Evolutionary conservation across 2,797 vertebrate species (phyloP).

Genomic region (Chelonia mydas): DNA sequence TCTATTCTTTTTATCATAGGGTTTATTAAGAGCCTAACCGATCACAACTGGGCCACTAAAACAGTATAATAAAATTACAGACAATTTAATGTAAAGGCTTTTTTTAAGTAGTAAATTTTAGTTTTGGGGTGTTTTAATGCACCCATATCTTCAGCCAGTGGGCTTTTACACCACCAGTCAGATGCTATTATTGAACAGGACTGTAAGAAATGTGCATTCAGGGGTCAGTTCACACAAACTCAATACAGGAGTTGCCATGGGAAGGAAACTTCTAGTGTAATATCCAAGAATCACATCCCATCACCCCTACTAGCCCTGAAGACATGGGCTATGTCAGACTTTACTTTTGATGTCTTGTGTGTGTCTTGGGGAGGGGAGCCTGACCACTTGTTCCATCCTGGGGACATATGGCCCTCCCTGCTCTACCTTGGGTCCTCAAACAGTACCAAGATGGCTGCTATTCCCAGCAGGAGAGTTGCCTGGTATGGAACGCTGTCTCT

Average conservation of each 20-base stretch:
- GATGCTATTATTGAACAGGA: neutral
- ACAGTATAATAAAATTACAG: constrained; percentile 13
- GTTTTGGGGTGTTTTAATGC: neutral
- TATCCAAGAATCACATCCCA: constrained; percentile 10
- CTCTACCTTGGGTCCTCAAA: constrained; percentile 6
- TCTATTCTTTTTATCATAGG: neutral
- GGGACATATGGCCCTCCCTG: constrained; percentile 1
- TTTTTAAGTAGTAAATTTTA: neutral
- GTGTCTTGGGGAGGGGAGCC: constrained; percentile 28
- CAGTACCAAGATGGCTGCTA: neutral
- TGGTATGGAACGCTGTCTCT: neutral
- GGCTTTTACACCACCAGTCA: neutral
- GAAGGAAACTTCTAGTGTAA: neutral
- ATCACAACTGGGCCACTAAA: neutral
- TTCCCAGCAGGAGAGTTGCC: neutral
- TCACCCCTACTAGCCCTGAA: neutral
- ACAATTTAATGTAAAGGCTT: constrained; percentile 30
- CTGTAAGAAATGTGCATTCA: neutral
- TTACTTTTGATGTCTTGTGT: constrained; percentile 6
- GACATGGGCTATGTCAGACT: neutral
- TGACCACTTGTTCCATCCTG: constrained; percentile 53
- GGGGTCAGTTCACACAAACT: neutral
- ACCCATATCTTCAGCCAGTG: neutral
- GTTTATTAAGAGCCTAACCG: constrained; percentile 6
- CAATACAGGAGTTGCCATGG: neutral